These are phyloP conservation scores for Campoplex nolae DNA, from an alignment of 2,888 invertebrate genomes.

Conservation along the genomic window DNA sequence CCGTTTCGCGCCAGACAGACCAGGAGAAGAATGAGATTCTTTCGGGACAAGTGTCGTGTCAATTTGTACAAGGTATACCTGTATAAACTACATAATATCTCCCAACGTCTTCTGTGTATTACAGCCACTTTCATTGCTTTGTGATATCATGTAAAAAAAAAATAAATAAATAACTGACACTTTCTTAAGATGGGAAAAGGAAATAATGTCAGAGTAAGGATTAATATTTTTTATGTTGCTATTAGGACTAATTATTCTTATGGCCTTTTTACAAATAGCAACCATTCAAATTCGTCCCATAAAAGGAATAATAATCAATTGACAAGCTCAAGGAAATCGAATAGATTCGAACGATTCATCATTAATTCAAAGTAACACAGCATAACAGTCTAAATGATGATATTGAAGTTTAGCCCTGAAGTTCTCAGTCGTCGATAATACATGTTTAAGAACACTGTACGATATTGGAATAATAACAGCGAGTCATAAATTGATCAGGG, in stretches of 20 bases:
- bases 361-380: not conserved
- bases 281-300: not conserved
- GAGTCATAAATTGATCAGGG: not conserved
- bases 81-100: not conserved
- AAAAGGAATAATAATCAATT: not conserved
- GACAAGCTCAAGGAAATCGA: not conserved
- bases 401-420: too few relatives aligned
- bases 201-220: not conserved
- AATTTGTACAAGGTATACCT: conserved; percentile 29
- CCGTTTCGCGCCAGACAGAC: conserved; percentile 15
- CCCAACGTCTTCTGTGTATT: not conserved
- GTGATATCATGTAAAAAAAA: conserved; percentile 1
- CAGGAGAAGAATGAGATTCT: conserved; percentile 39
- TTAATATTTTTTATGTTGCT: not conserved
- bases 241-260: not conserved
- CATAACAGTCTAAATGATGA: not conserved
- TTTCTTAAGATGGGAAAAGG: not conserved
- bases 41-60: conserved; percentile 47
- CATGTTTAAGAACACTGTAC: not conserved
- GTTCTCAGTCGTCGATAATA: not conserved
- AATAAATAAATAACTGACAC: not conserved
- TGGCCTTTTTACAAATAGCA: not conserved
- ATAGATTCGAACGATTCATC: not conserved
- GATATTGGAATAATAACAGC: not conserved
- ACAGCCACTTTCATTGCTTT: not conserved